Evolutionary conservation across 2,888 invertebrate species (phyloP).

Genomic region (Pheosia tremula): DNA sequence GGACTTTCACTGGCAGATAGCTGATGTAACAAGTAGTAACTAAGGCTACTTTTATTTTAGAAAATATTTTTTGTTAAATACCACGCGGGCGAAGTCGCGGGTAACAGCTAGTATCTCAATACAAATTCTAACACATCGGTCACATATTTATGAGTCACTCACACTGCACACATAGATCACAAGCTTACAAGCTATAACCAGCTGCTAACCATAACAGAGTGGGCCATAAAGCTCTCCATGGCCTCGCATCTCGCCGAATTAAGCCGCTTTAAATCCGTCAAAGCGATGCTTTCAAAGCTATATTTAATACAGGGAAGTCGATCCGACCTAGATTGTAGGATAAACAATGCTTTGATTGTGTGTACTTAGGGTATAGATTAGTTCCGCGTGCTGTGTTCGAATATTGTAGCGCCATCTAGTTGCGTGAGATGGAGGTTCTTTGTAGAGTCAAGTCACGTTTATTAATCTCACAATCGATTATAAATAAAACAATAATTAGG

Average conservation of each 20-base stretch:
- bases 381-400: conserved; percentile 1
- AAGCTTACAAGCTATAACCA: conserved; percentile 1
- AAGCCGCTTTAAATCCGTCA: conserved; percentile 72
- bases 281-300: conserved; percentile 61
- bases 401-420: conserved; percentile 8
- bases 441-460: background rate
- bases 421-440: background rate
- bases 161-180: conserved; percentile 13
- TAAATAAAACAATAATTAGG: too few species aligned
- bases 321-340: conserved; percentile 52
- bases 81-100: too few species aligned
- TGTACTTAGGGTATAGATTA: too few species aligned
- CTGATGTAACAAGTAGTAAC: too few species aligned
- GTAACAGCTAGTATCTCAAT: too few species aligned
- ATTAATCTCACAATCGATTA: too few species aligned
- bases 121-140: conserved; percentile 11
- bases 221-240: conserved; percentile 62
- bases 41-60: too few species aligned
- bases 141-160: conserved; percentile 1
- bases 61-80: too few species aligned
- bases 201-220: conserved; percentile 35
- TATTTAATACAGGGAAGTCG: conserved; percentile 65
- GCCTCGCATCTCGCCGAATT: conserved; percentile 68
- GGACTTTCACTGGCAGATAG: too few species aligned
- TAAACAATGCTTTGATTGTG: background rate